Base-by-base conservation (phyloP, 2,113 vertebrate genomes). In the Corythornis madagascariensis region DNA sequence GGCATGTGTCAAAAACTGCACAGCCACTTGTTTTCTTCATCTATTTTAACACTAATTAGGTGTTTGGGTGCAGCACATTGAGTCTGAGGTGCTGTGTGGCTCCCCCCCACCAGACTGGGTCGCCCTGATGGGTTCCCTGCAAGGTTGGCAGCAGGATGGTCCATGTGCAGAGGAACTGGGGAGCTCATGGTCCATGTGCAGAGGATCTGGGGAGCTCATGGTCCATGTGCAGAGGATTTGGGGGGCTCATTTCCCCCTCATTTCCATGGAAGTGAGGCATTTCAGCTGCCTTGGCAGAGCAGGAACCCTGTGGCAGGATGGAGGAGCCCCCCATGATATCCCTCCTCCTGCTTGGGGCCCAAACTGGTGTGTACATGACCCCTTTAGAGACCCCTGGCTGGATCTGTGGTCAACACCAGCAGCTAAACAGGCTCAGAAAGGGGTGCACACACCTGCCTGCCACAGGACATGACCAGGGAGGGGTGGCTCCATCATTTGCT, bases 41-140 rank as follows among this genome's bases (percentile, higher is more conserved):
- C 19, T 45, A 12, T 9, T 90, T 77, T 16, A 77, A 55, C 35
- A 35, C 11, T 8, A 17, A 45, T 40, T 7, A 45, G 18, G 7
- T 26, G 28, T 19, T 69, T 7, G 9, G 13, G 10, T 4, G 18
- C 35, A 56, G 47, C 0, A 2, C 33, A 4, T 5, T 8, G 28
- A 11, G 20, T 42, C 15, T 1, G 1, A 45, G 7, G 3, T 10
- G 5, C n/a, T 56, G 56, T 7, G 5, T 4, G 28, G 28, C 1
- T 18, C 17, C 22, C 13, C n/a, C 10, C 16, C 25, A 38, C 25
- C 4, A 0, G 17, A 42, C 4, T 65, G 43, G 14, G 29, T 6
- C 33, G 19, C 10, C 13, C 31, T 4, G 9, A 6, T 2, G n/a
- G 28, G n/a, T 33, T 33, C 42, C 48, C 24, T 17, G 18, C 63